Conservation (phyloP, 2,113 vertebrate species). For the Agapornis roseicollis region DNA sequence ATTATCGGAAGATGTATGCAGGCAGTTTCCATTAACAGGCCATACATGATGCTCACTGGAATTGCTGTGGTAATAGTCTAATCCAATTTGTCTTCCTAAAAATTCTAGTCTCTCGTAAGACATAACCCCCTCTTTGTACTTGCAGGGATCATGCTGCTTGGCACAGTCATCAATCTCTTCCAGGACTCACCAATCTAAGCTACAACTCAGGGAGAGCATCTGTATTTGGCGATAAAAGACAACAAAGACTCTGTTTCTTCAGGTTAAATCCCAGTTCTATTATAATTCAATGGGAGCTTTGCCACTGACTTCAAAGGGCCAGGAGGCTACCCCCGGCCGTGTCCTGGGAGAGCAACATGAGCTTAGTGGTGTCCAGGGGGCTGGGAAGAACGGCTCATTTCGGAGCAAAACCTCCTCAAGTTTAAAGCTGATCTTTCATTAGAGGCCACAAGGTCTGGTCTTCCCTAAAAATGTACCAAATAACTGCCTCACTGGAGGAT, state of each 20-base stretch:
- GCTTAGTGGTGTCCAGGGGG: neutral
- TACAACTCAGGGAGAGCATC: neutral
- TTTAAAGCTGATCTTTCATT: conserved; percentile 22
- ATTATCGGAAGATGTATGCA: neutral
- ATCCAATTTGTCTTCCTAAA: conserved; percentile 22
- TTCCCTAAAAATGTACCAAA: conserved; percentile 54
- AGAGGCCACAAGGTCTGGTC: neutral
- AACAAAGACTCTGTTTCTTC: conserved; percentile 14
- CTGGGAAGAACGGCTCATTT: conserved; percentile 17
- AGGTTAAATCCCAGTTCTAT: neutral
- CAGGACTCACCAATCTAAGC: neutral
- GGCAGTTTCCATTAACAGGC: neutral
- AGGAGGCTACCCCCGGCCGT: neutral
- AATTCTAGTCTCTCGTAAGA: neutral
- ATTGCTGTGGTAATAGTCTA: neutral
- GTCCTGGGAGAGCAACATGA: conserved; percentile 7
- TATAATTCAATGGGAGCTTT: conserved; percentile 19
- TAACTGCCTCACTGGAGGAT: conserved; percentile 32
- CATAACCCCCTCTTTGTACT: neutral
- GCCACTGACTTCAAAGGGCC: conserved; percentile 36
- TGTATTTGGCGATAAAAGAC: conserved; percentile 11
- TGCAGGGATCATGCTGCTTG: neutral
- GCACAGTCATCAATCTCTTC: neutral
- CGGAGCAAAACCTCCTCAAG: conserved; percentile 1
- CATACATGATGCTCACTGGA: conserved; percentile 3